Evolutionary conservation across 2,113 vertebrate genomes (phyloP).

Genomic region (Lamprologus callipterus): DNA sequence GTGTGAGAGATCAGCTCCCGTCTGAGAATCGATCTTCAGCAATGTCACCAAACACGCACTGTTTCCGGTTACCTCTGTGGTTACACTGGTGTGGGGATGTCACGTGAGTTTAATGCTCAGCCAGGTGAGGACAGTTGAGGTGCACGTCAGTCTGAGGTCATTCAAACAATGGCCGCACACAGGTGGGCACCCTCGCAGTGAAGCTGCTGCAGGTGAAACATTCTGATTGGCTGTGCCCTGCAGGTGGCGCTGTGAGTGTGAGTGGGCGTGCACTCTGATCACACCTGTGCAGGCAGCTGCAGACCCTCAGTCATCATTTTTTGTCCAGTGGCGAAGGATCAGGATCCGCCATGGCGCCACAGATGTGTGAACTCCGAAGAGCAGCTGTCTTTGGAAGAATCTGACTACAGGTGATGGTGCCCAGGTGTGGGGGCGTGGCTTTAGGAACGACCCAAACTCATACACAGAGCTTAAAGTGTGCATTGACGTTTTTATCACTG

Average conservation of each 20-base stretch:
- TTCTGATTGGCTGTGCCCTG: background rate
- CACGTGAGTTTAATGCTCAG: background rate
- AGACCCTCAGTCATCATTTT: background rate
- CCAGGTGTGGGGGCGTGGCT: background rate
- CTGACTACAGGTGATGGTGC: background rate
- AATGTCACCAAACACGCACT: no score
- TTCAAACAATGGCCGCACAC: background rate
- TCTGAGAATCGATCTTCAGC: background rate
- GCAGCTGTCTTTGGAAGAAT: rapidly evolving
- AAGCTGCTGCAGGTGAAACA: background rate
- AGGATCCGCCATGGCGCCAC: background rate
- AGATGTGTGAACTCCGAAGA: background rate
- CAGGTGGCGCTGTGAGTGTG: background rate
- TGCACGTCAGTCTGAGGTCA: background rate
- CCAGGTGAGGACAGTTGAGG: background rate
- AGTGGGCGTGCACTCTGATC: background rate
- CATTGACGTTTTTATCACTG: background rate
- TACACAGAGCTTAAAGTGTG: background rate
- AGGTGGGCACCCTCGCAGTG: background rate
- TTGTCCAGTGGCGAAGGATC: background rate
- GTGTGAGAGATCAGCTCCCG: background rate
- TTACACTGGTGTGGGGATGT: background rate
- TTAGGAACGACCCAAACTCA: background rate
- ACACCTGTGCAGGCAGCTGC: background rate
- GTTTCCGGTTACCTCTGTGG: background rate